Evolutionary conservation across 2,888 invertebrate species (phyloP), one percentile per base, ranked within the genome.

Genomic region (Laothoe populi): DNA sequence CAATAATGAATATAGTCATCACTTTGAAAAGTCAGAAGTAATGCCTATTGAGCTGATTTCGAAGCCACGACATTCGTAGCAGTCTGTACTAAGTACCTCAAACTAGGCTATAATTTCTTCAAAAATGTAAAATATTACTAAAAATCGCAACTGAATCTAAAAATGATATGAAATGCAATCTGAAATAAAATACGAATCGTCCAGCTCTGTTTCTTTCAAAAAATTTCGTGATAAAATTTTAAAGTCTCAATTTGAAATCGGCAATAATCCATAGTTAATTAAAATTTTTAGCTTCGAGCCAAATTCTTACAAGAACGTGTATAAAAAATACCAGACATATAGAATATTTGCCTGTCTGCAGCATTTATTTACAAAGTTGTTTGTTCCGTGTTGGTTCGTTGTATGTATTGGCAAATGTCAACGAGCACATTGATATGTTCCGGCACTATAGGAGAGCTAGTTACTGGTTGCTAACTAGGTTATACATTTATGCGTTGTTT

Each of bases 331-430:
- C 35, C 1, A 35, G 19, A 53, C 35, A 11, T 7, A 35, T 8
- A 53, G 53, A 53, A 53, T 53, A 16, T 19, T 19, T 19, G 16
- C 48, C n/a, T n/a, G 49, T 53, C 53, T 35, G 31, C 19, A 4
- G 35, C 31, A 11, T 19, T 49, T 53, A 35, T 53, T 35, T 53
- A 53, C 53, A 53, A 53, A 35, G 53, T 53, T 53, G 53, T 53
- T 53, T 53, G n/a, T 53, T 53, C 35, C 53, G 35, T 53, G 53
- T 53, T 11, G 19, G 35, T 35, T 53, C 19, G 53, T 31, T 35
- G 35, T 19, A 13, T 48, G 53, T 53, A 19, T 53, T 19, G 35
- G 31, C 4, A 53, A 35, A 53, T 53, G 53, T 53, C 19, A 35
- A 53, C n/a, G 16, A 35, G 53, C 19, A 35, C 31, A 53, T 53